Percentiles rank a stretch among this genome's conserved stretches.
Evolutionary conservation across 2,797 vertebrate species (phyloP).

Genomic region (Danio tinwini): DNA sequence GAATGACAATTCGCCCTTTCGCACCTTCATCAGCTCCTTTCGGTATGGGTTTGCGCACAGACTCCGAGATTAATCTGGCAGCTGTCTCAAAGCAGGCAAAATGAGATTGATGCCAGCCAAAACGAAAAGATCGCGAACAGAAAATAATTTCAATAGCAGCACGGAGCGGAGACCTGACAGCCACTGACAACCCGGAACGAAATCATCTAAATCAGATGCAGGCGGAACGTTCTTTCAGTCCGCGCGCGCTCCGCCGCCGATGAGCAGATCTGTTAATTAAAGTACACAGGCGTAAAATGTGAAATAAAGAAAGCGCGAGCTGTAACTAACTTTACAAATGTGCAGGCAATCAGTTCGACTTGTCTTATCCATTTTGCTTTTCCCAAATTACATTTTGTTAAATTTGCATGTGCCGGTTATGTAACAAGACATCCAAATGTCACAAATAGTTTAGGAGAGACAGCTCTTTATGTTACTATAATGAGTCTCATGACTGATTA

Average conservation of each 20-base stretch:
- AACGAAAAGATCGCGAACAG: slow-evolving; percentile 39
- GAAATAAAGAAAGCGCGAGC: slow-evolving; percentile 35
- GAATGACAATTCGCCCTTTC: slow-evolving; percentile 6
- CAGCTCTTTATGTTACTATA: not conserved
- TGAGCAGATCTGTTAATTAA: slow-evolving; percentile 45
- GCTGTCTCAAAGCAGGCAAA: slow-evolving; percentile 55
- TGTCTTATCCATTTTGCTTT: slow-evolving; percentile 26
- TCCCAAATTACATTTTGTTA: slow-evolving; percentile 23
- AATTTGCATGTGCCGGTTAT: slow-evolving; percentile 20
- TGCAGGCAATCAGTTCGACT: slow-evolving; percentile 31
- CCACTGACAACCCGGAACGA: slow-evolving; percentile 75
- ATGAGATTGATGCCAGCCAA: slow-evolving; percentile 56
- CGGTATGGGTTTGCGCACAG: slow-evolving; percentile 28
- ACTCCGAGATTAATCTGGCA: slow-evolving; percentile 56
- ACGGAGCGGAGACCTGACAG: slow-evolving; percentile 47
- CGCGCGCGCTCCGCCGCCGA: slow-evolving; percentile 14
- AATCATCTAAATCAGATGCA: slow-evolving; percentile 52
- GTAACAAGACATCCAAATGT: slow-evolving; percentile 10
- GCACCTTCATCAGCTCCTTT: not conserved
- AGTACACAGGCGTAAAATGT: slow-evolving; percentile 36
- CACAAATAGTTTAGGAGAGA: not conserved
- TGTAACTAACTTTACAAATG: slow-evolving; percentile 49
- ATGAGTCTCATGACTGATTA: not conserved
- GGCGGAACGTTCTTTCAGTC: slow-evolving; percentile 36
- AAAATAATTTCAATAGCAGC: slow-evolving; percentile 47